phyloP scores from a whole-genome alignment of 2,888 invertebrate genomes.

The Marasmarcha lunaedactyla region DNA sequence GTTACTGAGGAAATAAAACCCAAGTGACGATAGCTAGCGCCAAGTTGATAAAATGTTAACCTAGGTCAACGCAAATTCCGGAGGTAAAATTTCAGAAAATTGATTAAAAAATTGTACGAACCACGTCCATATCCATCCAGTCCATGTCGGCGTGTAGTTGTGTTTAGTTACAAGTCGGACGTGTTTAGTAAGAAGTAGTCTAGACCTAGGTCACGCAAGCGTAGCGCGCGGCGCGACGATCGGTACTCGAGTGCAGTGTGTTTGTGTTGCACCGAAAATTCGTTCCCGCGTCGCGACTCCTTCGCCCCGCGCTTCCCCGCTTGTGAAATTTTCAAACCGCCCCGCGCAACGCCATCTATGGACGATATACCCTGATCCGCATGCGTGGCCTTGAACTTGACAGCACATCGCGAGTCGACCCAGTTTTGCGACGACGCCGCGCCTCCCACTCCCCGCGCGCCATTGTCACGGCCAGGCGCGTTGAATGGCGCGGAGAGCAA shows the following conservation, averaged over 20 bases:
- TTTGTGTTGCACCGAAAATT: constrained; percentile 66
- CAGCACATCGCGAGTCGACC: constrained; percentile 54
- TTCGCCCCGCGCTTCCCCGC: constrained; percentile 43
- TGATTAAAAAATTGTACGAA: constrained; percentile 38
- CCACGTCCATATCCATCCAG: constrained; percentile 66
- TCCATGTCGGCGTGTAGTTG: constrained; percentile 50
- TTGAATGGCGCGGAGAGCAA: constrained; percentile 46
- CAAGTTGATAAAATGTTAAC: constrained; percentile 44
- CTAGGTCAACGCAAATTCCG: constrained; percentile 56
- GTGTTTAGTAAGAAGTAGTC: constrained; percentile 41
- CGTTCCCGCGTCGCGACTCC: constrained; percentile 46
- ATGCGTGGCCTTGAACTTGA: constrained; percentile 66
- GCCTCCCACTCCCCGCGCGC: constrained; percentile 33
- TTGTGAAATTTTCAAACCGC: constrained; percentile 56
- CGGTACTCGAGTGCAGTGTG: constrained; percentile 63
- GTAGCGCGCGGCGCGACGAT: constrained; percentile 64
- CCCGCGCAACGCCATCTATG: constrained; percentile 63
- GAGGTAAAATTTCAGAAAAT: not conserved
- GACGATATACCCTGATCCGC: constrained; percentile 38
- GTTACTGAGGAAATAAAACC: too few relatives aligned
- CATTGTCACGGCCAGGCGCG: constrained; percentile 46
- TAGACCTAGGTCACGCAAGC: constrained; percentile 37
- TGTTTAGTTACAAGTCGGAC: too few relatives aligned
- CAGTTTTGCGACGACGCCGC: constrained; percentile 44
- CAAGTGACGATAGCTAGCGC: too few relatives aligned